phyloP scores from a whole-genome alignment of 2,113 vertebrate species.

The Carlito syrichta region DNA sequence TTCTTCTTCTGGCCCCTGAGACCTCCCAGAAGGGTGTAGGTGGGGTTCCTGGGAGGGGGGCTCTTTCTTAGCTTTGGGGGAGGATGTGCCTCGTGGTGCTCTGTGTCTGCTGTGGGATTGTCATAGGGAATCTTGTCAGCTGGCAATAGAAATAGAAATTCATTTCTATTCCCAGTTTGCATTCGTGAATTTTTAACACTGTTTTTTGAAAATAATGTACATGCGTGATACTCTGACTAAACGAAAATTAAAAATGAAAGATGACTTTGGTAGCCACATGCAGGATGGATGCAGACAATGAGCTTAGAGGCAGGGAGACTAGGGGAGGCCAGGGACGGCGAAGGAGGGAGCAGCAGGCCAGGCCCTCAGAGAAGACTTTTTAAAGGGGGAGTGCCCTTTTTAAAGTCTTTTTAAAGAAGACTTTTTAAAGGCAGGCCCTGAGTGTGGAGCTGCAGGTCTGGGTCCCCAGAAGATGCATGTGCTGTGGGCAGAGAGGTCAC shows the following conservation, averaged over 20 bases:
- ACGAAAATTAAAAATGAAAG: not conserved
- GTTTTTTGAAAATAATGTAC: not conserved
- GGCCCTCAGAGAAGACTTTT: not conserved
- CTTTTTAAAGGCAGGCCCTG: not conserved
- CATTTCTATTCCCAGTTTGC: not conserved
- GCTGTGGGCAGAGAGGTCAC: not conserved
- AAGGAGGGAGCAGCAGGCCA: rapidly evolving
- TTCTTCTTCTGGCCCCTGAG: too few relatives aligned
- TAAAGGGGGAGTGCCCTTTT: not conserved
- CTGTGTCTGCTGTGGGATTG: not conserved
- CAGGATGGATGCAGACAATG: rapidly evolving
- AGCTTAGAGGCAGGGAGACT: not conserved
- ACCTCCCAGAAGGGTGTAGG: too few relatives aligned
- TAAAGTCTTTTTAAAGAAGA: too few relatives aligned
- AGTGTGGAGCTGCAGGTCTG: not conserved
- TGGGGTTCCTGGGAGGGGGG: too few relatives aligned
- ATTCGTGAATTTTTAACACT: not conserved
- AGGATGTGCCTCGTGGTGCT: not conserved
- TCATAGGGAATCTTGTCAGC: not conserved
- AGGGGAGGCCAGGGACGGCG: not conserved
- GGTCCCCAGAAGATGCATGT: not conserved
- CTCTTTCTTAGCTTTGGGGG: not conserved
- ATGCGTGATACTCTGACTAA: not conserved
- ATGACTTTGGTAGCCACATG: not conserved
- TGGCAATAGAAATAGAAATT: not conserved